Conservation (phyloP, 2,113 vertebrate genomes). For the Cebidichthys violaceus region DNA sequence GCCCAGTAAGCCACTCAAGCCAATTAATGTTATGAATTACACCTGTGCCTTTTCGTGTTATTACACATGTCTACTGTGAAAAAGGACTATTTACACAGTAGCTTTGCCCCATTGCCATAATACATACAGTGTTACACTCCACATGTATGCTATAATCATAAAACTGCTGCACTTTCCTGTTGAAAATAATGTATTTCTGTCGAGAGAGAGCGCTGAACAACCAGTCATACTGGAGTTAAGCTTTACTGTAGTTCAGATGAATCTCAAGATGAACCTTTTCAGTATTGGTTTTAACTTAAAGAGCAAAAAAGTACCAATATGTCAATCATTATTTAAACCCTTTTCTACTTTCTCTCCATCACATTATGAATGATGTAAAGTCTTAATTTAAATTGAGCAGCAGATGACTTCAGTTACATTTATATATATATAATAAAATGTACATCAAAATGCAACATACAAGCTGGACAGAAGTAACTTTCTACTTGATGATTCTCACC, state of each 20-base stretch:
- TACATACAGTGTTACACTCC: neutral
- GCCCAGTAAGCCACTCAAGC: neutral
- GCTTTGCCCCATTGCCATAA: neutral
- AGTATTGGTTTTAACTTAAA: neutral
- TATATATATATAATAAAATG: neutral
- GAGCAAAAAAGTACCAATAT: neutral
- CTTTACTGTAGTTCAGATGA: neutral
- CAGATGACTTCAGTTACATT: neutral
- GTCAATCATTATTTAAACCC: neutral
- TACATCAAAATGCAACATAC: neutral
- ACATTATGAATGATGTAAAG: neutral
- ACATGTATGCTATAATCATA: neutral
- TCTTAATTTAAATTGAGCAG: neutral
- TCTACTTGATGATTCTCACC: slow-evolving; percentile 83
- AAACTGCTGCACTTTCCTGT: neutral
- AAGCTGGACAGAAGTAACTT: neutral
- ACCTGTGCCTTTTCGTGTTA: neutral
- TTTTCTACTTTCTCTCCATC: neutral
- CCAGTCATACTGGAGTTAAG: neutral
- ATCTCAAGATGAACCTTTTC: neutral
- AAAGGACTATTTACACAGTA: neutral
- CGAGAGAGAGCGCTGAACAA: neutral
- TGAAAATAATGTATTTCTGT: neutral
- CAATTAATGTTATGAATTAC: neutral
- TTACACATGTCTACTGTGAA: neutral